phyloP scores from a whole-genome alignment of 2,113 vertebrate genomes.

The Malaclemys terrapin region DNA sequence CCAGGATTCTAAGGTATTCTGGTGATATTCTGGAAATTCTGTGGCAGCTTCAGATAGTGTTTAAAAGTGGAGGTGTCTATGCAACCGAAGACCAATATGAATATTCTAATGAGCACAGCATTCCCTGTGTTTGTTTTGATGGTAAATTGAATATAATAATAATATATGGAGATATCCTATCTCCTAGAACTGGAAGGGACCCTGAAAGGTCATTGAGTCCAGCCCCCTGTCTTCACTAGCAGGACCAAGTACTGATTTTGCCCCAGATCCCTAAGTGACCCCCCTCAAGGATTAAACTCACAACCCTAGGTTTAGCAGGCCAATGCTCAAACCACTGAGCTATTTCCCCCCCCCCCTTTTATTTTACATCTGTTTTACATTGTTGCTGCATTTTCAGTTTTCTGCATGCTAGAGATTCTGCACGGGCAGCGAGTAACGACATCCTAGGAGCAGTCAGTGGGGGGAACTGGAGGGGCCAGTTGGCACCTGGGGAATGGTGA shows the following conservation, averaged over 20 bases:
- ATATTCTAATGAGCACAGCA: background rate
- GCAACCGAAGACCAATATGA: background rate
- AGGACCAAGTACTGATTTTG: no score
- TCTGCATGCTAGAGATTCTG: background rate
- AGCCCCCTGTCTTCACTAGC: no score
- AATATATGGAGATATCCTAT: no score
- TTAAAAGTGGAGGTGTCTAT: background rate
- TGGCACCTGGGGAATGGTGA: background rate
- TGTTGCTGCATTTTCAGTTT: background rate
- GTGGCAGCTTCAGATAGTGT: background rate
- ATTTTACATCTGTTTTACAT: background rate
- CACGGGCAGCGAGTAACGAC: background rate
- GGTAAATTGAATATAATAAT: background rate
- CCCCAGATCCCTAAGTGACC: no score
- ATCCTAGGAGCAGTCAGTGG: accelerated
- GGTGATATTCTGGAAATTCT: background rate
- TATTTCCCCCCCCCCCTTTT: no score
- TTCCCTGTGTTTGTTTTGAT: background rate
- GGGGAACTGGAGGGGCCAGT: background rate
- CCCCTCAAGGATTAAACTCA: no score
- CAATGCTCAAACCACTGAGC: no score
- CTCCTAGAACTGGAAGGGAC: no score
- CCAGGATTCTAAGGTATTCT: background rate
- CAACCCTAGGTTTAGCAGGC: no score
- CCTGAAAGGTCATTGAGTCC: no score